Percentiles rank a stretch among this genome's conserved stretches.
Evolutionary conservation across 2,888 invertebrate species (phyloP).

Genomic region (Mythimna vitellina): DNA sequence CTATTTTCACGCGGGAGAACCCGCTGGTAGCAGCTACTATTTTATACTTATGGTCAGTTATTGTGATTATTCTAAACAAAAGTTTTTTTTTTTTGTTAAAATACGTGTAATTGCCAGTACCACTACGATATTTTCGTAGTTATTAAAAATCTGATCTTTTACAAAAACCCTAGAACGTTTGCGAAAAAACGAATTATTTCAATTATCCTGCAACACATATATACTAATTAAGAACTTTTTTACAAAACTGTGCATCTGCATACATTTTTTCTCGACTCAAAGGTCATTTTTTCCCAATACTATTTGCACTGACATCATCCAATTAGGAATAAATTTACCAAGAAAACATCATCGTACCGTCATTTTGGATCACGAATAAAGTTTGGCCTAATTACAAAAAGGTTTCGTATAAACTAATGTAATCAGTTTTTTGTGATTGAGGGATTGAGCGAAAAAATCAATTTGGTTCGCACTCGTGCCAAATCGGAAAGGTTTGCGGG

Average conservation of each 20-base stretch:
- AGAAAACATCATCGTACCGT: conserved; percentile 68
- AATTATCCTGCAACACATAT: conserved; percentile 20
- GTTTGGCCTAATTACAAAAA: conserved; percentile 82
- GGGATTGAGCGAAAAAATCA: conserved; percentile 81
- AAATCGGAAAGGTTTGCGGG: conserved; percentile 67
- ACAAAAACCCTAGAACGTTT: background rate
- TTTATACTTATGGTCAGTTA: background rate
- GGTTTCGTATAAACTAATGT: conserved; percentile 73
- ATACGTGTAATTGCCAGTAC: too few relatives aligned
- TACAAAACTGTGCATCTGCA: conserved; percentile 57
- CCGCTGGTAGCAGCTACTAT: too few relatives aligned
- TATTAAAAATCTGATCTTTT: background rate
- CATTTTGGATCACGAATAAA: conserved; percentile 71
- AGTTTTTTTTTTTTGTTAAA: background rate
- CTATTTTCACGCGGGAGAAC: too few relatives aligned
- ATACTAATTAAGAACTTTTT: conserved; percentile 63
- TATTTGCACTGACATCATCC: conserved; percentile 82
- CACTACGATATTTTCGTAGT: too few relatives aligned
- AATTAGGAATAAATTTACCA: conserved; percentile 77
- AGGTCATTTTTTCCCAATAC: conserved; percentile 48
- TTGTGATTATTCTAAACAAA: background rate
- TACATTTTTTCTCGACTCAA: conserved; percentile 51
- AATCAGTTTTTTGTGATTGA: conserved; percentile 83
- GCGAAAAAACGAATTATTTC: background rate
- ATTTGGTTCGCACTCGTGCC: conserved; percentile 82